A percentile compares a stretch with the other conserved stretches of the same genome.
These are phyloP conservation scores for Labroides dimidiatus DNA, from an alignment of 2,797 vertebrate genomes.

Conservation along the genomic window DNA sequence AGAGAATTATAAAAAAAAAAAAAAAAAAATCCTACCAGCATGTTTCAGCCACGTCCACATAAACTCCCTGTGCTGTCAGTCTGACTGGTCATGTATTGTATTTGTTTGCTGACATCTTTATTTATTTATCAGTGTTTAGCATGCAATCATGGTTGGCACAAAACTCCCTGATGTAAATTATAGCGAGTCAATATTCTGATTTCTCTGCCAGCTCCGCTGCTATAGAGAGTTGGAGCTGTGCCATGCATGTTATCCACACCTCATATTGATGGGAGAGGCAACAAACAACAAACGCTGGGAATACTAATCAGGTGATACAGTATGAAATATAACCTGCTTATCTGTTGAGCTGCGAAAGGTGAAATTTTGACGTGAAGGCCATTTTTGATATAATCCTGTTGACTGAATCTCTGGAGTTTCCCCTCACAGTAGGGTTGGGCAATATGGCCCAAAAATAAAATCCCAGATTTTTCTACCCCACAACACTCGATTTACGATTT, in stretches of 20 bases:
- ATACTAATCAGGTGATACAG: slow-evolving; percentile 55
- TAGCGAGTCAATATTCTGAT: slow-evolving; percentile 73
- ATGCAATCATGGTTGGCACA: slow-evolving; percentile 66
- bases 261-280: slow-evolving; percentile 59
- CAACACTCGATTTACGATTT: too few species aligned
- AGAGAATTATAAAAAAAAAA: slow-evolving; percentile 2
- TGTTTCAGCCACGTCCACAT: slow-evolving; percentile 23
- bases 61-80: slow-evolving; percentile 29
- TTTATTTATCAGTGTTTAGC: slow-evolving; percentile 78
- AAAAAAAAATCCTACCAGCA: slow-evolving; percentile 7
- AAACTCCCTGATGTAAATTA: slow-evolving; percentile 76
- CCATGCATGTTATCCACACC: slow-evolving; percentile 72
- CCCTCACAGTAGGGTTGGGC: too few species aligned
- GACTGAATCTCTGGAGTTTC: too few species aligned
- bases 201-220: slow-evolving; percentile 65
- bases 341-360: slow-evolving; percentile 39
- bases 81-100: slow-evolving; percentile 39
- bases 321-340: slow-evolving; percentile 39
- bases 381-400: slow-evolving; percentile 21
- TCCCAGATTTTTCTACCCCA: too few species aligned
- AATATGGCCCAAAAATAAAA: too few species aligned
- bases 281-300: slow-evolving; percentile 48
- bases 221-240: slow-evolving; percentile 65
- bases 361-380: slow-evolving; percentile 34
- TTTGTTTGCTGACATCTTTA: slow-evolving; percentile 77